phyloP scores from a whole-genome alignment of 2,888 invertebrate species.

The Stenotaenia linearis region DNA sequence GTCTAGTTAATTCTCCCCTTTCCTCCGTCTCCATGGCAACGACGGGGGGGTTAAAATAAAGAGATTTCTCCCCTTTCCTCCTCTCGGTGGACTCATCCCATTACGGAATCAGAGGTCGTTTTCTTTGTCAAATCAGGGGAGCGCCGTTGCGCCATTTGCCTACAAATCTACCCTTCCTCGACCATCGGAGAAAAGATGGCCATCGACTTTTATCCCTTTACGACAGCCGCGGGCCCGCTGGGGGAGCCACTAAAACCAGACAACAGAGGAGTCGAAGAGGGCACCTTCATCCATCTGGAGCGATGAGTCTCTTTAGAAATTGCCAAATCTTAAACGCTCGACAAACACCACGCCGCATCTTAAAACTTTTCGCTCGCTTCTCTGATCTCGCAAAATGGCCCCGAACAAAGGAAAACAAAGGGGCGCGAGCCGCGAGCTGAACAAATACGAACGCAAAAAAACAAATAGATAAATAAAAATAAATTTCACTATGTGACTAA shows the following conservation, averaged over 20 bases:
- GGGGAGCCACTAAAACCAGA: slow-evolving; percentile 6
- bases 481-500: background rate
- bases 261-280: background rate
- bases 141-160: slow-evolving; percentile 19
- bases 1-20: slow-evolving; percentile 11
- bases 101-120: slow-evolving; percentile 24
- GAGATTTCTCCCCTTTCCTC: background rate
- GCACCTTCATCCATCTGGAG: too few relatives aligned
- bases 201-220: slow-evolving; percentile 18
- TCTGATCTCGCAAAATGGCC: too few relatives aligned
- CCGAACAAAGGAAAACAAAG: background rate
- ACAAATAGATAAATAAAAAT: background rate
- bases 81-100: slow-evolving; percentile 8
- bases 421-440: too few relatives aligned
- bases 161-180: slow-evolving; percentile 10
- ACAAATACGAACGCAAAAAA: background rate
- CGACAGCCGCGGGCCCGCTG: slow-evolving; percentile 8
- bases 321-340: background rate
- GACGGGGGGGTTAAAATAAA: background rate
- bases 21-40: background rate
- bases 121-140: slow-evolving; percentile 21
- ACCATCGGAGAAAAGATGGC: background rate
- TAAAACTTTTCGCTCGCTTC: background rate
- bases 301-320: background rate
- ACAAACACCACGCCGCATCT: background rate